These are phyloP conservation scores for Drosophila baimaii DNA, from an alignment of 1,140 invertebrate genomes.

Conservation along the genomic window DNA sequence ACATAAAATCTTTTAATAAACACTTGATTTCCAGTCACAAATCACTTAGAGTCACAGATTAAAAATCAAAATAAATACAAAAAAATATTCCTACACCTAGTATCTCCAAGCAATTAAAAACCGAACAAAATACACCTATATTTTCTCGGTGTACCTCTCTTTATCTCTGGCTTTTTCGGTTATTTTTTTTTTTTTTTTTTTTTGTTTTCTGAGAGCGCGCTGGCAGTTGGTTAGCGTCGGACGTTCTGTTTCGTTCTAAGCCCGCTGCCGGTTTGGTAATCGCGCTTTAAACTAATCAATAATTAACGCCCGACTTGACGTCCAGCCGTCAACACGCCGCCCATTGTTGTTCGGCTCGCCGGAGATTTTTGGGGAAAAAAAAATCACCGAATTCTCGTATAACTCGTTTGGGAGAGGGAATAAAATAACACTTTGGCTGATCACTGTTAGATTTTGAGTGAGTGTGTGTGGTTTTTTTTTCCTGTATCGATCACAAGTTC, in stretches of 20 bases:
- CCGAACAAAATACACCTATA: too few relatives aligned
- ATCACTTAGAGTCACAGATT: neutral
- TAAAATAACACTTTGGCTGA: slow-evolving; percentile 18
- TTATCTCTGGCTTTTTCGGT: slow-evolving; percentile 26
- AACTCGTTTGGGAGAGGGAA: slow-evolving; percentile 55
- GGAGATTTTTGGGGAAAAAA: slow-evolving; percentile 6
- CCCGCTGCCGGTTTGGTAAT: slow-evolving; percentile 67
- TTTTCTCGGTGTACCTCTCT: slow-evolving; percentile 17
- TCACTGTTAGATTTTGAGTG: slow-evolving; percentile 28
- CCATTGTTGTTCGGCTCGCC: slow-evolving; percentile 50
- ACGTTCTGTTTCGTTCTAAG: slow-evolving; percentile 69
- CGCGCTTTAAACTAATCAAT: slow-evolving; percentile 81
- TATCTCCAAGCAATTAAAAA: too few relatives aligned
- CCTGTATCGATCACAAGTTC: slow-evolving; percentile 27
- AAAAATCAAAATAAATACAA: too few relatives aligned
- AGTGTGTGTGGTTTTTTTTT: slow-evolving; percentile 11
- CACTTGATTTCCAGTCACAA: neutral
- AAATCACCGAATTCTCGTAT: slow-evolving; percentile 46
- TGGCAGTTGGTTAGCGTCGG: slow-evolving; percentile 56
- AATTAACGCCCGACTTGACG: slow-evolving; percentile 68
- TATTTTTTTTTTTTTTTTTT: neutral
- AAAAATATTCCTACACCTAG: too few relatives aligned
- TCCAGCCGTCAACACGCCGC: slow-evolving; percentile 34
- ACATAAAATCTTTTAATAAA: too few relatives aligned
- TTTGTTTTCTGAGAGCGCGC: slow-evolving; percentile 28